A percentile compares a stretch with the other conserved stretches of the same genome.
phyloP scores from a whole-genome alignment of 2,888 invertebrate genomes.

The Eristalinus sepulchralis region DNA sequence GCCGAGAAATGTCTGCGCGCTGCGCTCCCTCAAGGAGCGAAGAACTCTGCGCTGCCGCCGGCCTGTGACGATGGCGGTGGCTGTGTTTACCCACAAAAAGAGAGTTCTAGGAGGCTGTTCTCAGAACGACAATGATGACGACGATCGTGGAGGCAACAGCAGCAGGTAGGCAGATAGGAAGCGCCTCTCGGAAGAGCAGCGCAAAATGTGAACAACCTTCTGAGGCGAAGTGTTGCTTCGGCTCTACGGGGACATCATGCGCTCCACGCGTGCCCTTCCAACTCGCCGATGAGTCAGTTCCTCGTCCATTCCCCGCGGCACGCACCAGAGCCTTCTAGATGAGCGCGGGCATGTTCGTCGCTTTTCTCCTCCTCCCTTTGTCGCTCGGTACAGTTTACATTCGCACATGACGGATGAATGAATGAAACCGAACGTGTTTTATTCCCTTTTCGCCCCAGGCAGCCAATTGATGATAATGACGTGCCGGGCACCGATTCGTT shows the following conservation, averaged over 20 bases:
- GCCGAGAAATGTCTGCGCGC: slow-evolving; percentile 42
- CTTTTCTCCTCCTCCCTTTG: neutral
- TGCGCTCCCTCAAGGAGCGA: slow-evolving; percentile 37
- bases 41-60: slow-evolving; percentile 21
- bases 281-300: slow-evolving; percentile 25
- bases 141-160: neutral
- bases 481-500: neutral
- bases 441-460: neutral
- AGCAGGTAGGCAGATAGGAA: slow-evolving; percentile 46
- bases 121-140: slow-evolving; percentile 7
- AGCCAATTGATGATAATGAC: slow-evolving; percentile 1
- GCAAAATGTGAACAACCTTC: slow-evolving; percentile 55
- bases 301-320: neutral
- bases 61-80: neutral
- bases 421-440: slow-evolving; percentile 23
- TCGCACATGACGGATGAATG: neutral
- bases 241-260: slow-evolving; percentile 16
- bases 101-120: slow-evolving; percentile 41
- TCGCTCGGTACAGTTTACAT: slow-evolving; percentile 2
- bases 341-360: neutral
- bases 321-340: slow-evolving; percentile 18
- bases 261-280: slow-evolving; percentile 32
- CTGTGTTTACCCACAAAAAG: slow-evolving; percentile 8
- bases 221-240: too few relatives aligned
- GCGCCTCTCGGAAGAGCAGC: slow-evolving; percentile 38